Conservation (phyloP, 2,888 invertebrate species). For the Cinara cedri region DNA sequence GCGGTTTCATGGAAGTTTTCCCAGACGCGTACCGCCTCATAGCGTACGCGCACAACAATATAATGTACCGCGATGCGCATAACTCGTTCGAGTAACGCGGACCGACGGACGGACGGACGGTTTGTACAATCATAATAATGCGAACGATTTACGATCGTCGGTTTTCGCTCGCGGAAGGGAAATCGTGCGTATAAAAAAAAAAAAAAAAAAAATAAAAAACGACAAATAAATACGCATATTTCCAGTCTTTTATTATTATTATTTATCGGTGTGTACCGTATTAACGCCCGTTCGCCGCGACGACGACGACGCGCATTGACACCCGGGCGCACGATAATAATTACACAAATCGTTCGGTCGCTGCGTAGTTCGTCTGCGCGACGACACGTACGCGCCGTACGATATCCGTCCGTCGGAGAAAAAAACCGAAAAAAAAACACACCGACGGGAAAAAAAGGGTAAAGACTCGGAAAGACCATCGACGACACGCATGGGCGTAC, state of each 20-base stretch:
- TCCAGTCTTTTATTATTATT: neutral
- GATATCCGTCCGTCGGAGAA: conserved; percentile 16
- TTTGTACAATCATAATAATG: too few species aligned
- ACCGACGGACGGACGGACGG: neutral
- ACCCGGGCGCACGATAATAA: neutral
- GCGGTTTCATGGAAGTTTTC: conserved; percentile 7
- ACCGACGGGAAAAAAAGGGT: too few species aligned
- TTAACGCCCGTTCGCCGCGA: neutral
- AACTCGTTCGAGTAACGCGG: conserved; percentile 15
- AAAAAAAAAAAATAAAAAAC: conserved; percentile 27
- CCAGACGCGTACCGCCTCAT: too few species aligned
- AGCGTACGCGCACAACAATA: too few species aligned
- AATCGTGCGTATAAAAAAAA: conserved; percentile 25
- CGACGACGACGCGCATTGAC: neutral
- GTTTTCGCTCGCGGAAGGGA: conserved; percentile 1
- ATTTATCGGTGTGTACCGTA: neutral
- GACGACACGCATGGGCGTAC: conserved; percentile 48
- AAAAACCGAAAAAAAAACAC: conserved; percentile 22
- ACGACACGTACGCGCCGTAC: neutral
- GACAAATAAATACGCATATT: neutral
- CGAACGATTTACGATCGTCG: conserved; percentile 32
- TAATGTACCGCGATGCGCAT: neutral
- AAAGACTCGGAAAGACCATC: conserved; percentile 16
- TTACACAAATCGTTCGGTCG: neutral
- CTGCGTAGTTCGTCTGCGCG: conserved; percentile 29